Evolutionary conservation across 2,888 invertebrate species (phyloP).

Genomic region (Seira musarum): DNA sequence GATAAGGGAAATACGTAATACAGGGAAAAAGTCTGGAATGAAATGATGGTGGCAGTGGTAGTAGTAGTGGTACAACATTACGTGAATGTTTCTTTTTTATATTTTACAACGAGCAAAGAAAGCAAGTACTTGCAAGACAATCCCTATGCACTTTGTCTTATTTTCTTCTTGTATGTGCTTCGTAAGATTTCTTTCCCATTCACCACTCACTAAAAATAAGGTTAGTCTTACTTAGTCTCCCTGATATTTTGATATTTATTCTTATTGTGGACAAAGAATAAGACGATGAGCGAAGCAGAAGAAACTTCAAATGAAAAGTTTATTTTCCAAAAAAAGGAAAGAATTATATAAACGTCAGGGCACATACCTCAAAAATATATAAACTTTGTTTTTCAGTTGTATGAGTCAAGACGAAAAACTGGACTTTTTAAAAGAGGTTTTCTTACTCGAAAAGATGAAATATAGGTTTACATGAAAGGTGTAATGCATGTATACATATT

Average conservation of each 20-base stretch:
- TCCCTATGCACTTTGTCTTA: constrained; percentile 21
- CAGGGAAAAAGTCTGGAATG: not conserved
- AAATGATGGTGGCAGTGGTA: not conserved
- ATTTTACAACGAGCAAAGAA: not conserved
- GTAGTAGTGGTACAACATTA: not conserved
- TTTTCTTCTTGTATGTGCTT: constrained; percentile 1
- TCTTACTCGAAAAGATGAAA: not conserved
- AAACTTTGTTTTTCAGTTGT: constrained; percentile 2
- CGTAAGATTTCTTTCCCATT: not conserved
- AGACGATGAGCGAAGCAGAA: constrained; percentile 21
- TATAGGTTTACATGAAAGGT: constrained; percentile 4
- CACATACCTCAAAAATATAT: not conserved
- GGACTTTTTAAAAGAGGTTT: constrained; percentile 21
- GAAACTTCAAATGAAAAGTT: not conserved
- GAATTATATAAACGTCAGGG: not conserved
- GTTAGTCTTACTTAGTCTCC: not conserved
- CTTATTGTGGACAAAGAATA: constrained; percentile 7
- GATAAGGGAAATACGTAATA: constrained; percentile 37
- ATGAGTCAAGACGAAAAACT: constrained; percentile 15
- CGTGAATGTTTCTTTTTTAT: not conserved
- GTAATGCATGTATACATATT: constrained; percentile 21
- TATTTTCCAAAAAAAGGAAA: not conserved
- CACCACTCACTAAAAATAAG: not conserved
- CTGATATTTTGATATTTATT: not conserved
- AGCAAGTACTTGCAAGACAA: constrained; percentile 32